Percentiles rank a stretch among this genome's conserved stretches.
phyloP scores from a whole-genome alignment of 2,888 invertebrate genomes.

The Microchrysa polita region DNA sequence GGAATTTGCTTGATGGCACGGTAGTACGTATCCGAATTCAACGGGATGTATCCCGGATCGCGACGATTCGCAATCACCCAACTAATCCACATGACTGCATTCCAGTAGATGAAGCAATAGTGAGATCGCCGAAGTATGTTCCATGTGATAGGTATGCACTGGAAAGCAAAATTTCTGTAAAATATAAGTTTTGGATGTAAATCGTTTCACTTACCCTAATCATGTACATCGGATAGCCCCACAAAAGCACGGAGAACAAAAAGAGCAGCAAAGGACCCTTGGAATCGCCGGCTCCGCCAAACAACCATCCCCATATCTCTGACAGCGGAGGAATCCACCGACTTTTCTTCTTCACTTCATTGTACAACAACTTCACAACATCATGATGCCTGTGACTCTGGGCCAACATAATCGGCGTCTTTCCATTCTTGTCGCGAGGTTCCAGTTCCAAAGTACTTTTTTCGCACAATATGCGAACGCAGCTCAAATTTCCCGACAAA shows the following conservation, averaged over 20 bases:
- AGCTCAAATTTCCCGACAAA: slow-evolving; percentile 85
- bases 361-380: slow-evolving; percentile 82
- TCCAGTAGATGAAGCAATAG: slow-evolving; percentile 91
- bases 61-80: slow-evolving; percentile 89
- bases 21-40: slow-evolving; percentile 90
- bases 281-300: slow-evolving; percentile 90
- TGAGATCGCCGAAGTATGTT: slow-evolving; percentile 85
- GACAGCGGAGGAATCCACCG: slow-evolving; percentile 89
- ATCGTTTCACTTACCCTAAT: slow-evolving; percentile 71
- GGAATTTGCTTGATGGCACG: slow-evolving; percentile 91
- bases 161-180: too few relatives aligned
- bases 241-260: slow-evolving; percentile 83
- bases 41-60: slow-evolving; percentile 89
- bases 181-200: too few relatives aligned
- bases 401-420: slow-evolving; percentile 90
- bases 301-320: slow-evolving; percentile 88
- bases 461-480: slow-evolving; percentile 87
- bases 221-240: slow-evolving; percentile 95
- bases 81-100: slow-evolving; percentile 91
- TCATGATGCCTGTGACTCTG: slow-evolving; percentile 88
- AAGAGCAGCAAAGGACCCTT: slow-evolving; percentile 89
- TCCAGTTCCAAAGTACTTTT: slow-evolving; percentile 90
- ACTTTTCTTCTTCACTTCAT: slow-evolving; percentile 82
- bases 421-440: slow-evolving; percentile 89
- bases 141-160: slow-evolving; percentile 92